A percentile compares a stretch with the other conserved stretches of the same genome.
Conservation (phyloP, 2,888 invertebrate genomes). For the Allacma fusca region DNA sequence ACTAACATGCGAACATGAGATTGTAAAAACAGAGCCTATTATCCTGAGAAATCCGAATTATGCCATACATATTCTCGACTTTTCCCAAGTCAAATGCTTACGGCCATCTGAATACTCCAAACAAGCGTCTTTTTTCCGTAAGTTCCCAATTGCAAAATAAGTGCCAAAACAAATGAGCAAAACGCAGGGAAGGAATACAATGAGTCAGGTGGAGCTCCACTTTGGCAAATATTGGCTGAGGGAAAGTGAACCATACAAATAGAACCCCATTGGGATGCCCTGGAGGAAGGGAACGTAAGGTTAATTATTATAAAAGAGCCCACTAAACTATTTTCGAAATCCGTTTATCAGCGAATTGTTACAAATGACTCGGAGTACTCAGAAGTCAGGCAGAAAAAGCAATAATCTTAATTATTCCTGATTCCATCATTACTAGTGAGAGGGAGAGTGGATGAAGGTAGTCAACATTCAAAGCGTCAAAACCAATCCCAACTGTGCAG, state of each 20-base stretch:
- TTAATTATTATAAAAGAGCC: slow-evolving; percentile 2
- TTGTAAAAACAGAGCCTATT: neutral
- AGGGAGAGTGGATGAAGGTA: neutral
- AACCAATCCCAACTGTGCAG: neutral
- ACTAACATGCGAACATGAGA: slow-evolving; percentile 16
- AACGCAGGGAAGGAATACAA: too few relatives aligned
- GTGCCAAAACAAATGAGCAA: too few relatives aligned
- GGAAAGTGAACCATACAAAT: neutral
- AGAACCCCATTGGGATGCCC: neutral
- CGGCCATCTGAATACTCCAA: neutral
- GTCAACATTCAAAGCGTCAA: neutral
- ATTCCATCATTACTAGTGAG: neutral
- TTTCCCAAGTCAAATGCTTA: neutral
- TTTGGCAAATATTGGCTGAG: too few relatives aligned
- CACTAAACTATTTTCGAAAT: neutral
- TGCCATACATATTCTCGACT: neutral
- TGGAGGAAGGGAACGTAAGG: neutral
- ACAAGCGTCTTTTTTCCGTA: too few relatives aligned
- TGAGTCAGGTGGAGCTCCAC: too few relatives aligned
- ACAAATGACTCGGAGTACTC: neutral
- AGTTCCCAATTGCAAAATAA: too few relatives aligned
- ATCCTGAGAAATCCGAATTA: neutral
- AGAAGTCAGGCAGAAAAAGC: neutral
- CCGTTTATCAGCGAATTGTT: slow-evolving; percentile 7
- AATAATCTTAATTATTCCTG: slow-evolving; percentile 1